Base-by-base conservation (phyloP, 2,113 vertebrate genomes). In the Platysteira castanea region DNA sequence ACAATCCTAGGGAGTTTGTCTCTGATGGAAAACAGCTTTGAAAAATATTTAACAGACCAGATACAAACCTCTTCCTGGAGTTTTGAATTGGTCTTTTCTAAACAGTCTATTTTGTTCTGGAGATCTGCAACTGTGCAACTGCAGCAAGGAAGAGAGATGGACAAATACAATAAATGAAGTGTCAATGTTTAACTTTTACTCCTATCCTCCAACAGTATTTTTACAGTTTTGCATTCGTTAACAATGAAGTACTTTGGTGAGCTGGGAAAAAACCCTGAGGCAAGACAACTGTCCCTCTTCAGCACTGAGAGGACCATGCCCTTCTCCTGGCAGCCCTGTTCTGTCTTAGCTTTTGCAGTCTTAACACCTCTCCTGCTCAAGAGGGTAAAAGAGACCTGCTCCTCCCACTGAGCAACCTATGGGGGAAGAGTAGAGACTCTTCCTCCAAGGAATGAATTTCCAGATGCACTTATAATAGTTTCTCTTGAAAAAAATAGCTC, bases 31-130 rank as follows among this genome's bases (percentile, higher is more conserved):
- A 53, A 69, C 14, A 76, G 33, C 47, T 84, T 47, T 7, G 4
- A 92, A 53, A 68, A 90, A 79, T 75, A 75, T 19, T 53, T 17
- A 82, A 84, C 8, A 59, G 42, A 73, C 2, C 24, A 92, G 63
- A 47, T 68, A 98, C 98, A 97, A 88, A 99, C 99, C 99, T 99
- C 99, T 97, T 99, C 99, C 83, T 99, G 98, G 35, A 99, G 98
- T 95, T 99, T 99, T 96, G 98, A 98, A 97, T 99, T 99, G 41
- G 98, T 99, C 97, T 99, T 99, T 96, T 99, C 99, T 74, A 99
- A 95, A 44, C 98, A 98, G 84, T 99, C 99, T 98, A 99, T 98
- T 97, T 99, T 99, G 92, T 98, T 98, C 90, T 99, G 99, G 73
- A 99, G 99, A 97, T 99, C 99, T n/a, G 98, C 98, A 96, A 99